Evolutionary conservation across 2,113 vertebrate genomes (phyloP).

Genomic region (Pyxicephalus adspersus): DNA sequence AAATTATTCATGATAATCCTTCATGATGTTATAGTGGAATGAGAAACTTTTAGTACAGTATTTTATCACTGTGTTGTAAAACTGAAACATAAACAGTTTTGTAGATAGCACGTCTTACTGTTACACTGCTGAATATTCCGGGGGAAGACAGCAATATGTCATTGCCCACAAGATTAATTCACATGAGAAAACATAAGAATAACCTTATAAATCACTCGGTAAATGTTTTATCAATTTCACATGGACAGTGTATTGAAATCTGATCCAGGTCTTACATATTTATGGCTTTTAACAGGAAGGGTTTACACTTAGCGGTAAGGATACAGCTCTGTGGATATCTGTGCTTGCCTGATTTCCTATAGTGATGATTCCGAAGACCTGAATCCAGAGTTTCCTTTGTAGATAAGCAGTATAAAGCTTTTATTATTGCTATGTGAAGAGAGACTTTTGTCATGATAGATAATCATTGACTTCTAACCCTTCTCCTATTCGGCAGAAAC

Average conservation of each 20-base stretch:
- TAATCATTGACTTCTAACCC: conserved; percentile 76
- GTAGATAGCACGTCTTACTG: too few relatives aligned
- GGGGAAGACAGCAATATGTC: conserved; percentile 2
- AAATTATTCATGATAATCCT: too few relatives aligned
- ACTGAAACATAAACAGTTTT: not conserved
- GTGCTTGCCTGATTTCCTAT: not conserved
- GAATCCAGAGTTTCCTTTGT: conserved; percentile 61
- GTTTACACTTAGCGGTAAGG: not conserved
- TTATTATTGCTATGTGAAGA: conserved; percentile 70
- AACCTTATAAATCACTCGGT: conserved; percentile 5
- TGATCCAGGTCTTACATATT: conserved; percentile 6
- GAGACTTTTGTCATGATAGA: conserved; percentile 76
- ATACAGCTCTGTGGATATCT: not conserved
- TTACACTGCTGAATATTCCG: conserved; percentile 8
- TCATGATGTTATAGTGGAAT: not conserved
- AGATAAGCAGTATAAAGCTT: conserved; percentile 68
- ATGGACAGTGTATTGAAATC: not conserved
- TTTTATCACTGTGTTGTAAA: not conserved
- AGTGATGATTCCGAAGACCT: conserved; percentile 54
- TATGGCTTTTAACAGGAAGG: not conserved
- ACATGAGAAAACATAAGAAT: not conserved
- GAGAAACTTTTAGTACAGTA: not conserved
- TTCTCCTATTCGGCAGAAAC: conserved; percentile 63
- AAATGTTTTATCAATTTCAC: conserved; percentile 5
- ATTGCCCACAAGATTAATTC: not conserved